phyloP scores from a whole-genome alignment of 1,140 invertebrate species.

The Subanguina moxae region DNA sequence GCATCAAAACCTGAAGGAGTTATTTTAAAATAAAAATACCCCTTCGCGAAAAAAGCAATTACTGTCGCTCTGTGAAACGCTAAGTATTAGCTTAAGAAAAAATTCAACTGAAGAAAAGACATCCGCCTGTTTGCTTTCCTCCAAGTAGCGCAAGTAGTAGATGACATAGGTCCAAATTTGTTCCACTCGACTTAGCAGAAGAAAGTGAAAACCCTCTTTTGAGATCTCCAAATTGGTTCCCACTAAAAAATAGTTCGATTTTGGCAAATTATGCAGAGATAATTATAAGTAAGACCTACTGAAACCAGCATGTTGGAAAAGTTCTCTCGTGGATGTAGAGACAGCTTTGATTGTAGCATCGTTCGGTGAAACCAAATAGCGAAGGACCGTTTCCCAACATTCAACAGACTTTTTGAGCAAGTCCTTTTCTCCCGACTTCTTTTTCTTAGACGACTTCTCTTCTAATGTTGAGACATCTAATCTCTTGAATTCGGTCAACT shows the following conservation, averaged over 20 bases:
- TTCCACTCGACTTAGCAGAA: constrained; percentile 32
- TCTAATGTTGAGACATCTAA: constrained; percentile 4
- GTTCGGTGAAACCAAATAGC: constrained; percentile 43
- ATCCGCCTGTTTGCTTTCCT: neutral
- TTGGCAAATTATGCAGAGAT: too few species aligned
- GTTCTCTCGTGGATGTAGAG: constrained; percentile 27
- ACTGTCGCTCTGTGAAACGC: constrained; percentile 19
- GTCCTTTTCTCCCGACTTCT: constrained; percentile 35
- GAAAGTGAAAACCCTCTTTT: constrained; percentile 25
- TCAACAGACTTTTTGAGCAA: constrained; percentile 34
- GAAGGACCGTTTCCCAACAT: constrained; percentile 39
- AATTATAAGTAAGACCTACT: constrained; percentile 8
- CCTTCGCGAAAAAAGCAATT: neutral
- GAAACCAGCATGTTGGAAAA: constrained; percentile 42
- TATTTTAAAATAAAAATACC: neutral
- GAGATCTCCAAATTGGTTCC: constrained; percentile 23
- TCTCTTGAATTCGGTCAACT: constrained; percentile 18
- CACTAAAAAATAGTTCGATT: constrained; percentile 11
- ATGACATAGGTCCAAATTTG: constrained; percentile 49
- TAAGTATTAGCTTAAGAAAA: constrained; percentile 23
- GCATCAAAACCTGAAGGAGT: neutral
- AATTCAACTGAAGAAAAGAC: constrained; percentile 4
- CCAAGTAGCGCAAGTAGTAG: constrained; percentile 32
- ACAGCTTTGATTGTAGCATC: constrained; percentile 32
- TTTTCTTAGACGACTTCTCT: constrained; percentile 22